Evolutionary conservation across 1,140 invertebrate genomes (phyloP).

Genomic region (Hetaerina americana): DNA sequence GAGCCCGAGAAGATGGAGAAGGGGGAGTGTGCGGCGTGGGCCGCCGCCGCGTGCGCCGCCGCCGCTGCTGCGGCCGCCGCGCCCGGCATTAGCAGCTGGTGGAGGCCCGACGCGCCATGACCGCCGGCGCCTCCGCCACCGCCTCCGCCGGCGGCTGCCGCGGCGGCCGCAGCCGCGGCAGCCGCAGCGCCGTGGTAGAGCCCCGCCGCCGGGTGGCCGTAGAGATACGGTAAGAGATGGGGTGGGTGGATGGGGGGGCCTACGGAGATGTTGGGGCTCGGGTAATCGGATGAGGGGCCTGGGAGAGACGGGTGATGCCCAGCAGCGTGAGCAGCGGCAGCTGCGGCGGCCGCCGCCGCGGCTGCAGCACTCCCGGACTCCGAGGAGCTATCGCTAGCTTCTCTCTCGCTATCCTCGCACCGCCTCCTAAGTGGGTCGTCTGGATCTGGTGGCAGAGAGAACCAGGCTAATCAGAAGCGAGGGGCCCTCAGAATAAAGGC

Average conservation of each 20-base stretch:
- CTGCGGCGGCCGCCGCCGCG: slow-evolving; percentile 32
- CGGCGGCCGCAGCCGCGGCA: neutral
- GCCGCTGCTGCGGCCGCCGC: slow-evolving; percentile 22
- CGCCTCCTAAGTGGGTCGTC: neutral
- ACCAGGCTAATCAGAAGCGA: slow-evolving; percentile 13
- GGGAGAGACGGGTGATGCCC: slow-evolving; percentile 15
- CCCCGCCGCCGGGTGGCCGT: slow-evolving; percentile 69
- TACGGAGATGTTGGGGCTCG: slow-evolving; percentile 71
- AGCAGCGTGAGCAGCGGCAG: slow-evolving; percentile 23
- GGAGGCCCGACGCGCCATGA: slow-evolving; percentile 20
- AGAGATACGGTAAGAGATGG: slow-evolving; percentile 72
- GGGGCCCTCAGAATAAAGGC: too few relatives aligned
- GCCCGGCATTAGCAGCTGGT: slow-evolving; percentile 49
- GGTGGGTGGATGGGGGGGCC: slow-evolving; percentile 75
- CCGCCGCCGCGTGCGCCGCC: slow-evolving; percentile 38
- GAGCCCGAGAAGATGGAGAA: neutral
- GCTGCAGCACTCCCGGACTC: slow-evolving; percentile 24
- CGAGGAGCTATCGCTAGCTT: slow-evolving; percentile 20
- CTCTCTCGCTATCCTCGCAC: slow-evolving; percentile 20
- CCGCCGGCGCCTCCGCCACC: neutral
- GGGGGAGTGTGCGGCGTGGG: slow-evolving; percentile 35
- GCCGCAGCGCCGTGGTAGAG: slow-evolving; percentile 52
- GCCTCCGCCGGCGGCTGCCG: neutral
- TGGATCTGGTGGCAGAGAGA: slow-evolving; percentile 28
- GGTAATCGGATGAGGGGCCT: slow-evolving; percentile 40